phyloP scores from a whole-genome alignment of 2,113 vertebrate genomes.

The Pachyramphus minor region DNA sequence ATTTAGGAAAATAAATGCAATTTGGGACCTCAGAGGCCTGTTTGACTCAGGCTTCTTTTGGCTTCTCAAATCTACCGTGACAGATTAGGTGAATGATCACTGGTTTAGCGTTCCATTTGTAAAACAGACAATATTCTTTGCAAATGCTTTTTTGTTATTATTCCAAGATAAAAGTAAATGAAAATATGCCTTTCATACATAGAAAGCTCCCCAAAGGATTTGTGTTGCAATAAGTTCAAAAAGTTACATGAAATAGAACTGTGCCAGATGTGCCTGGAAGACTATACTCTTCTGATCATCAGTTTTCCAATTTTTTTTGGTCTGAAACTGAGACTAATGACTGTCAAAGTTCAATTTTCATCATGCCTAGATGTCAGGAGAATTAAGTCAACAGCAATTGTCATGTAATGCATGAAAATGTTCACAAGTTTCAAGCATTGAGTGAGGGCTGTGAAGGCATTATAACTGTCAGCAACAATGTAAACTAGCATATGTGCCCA shows the following conservation, averaged over 20 bases:
- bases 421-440: neutral
- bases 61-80: neutral
- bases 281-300: neutral
- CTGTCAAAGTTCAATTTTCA: neutral
- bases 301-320: neutral
- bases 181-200: neutral
- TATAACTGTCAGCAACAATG: neutral
- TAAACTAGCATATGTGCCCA: neutral
- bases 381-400: neutral
- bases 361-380: neutral
- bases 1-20: neutral
- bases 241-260: neutral
- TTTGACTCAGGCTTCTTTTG: neutral
- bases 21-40: neutral
- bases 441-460: neutral
- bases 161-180: neutral
- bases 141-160: neutral
- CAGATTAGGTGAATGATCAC: neutral
- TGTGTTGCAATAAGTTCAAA: neutral
- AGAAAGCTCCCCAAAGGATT: neutral
- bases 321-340: neutral
- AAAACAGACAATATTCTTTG: neutral
- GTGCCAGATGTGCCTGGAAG: constrained; percentile 1
- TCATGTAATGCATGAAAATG: neutral
- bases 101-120: neutral